These are phyloP conservation scores for Ctenopoma multispine DNA, from an alignment of 2,797 vertebrate genomes.

Conservation along the genomic window DNA sequence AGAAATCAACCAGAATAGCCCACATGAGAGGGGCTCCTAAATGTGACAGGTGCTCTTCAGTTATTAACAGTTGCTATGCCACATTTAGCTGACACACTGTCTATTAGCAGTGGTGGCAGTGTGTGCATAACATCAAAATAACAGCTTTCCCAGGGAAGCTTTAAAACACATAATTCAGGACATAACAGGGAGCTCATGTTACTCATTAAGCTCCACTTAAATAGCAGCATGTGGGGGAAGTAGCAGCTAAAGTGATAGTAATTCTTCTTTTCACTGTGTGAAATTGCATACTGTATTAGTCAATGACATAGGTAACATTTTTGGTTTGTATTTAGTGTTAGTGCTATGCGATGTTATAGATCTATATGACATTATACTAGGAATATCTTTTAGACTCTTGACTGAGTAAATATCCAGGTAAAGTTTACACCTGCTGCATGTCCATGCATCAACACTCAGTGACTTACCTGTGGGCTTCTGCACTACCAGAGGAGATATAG, in stretches of 20 bases:
- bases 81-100: conserved; percentile 70
- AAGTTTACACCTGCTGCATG: conserved; percentile 42
- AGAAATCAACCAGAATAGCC: conserved; percentile 85
- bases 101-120: conserved; percentile 31
- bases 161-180: conserved; percentile 35
- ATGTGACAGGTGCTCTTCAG: conserved; percentile 82
- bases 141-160: conserved; percentile 30
- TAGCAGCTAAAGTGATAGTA: conserved; percentile 20
- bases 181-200: conserved; percentile 7
- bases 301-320: not conserved
- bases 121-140: conserved; percentile 44
- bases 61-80: conserved; percentile 75
- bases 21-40: conserved; percentile 60
- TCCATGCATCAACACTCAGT: conserved; percentile 5
- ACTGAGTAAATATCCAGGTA: conserved; percentile 1
- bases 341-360: conserved; percentile 13
- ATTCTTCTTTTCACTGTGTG: conserved; percentile 15
- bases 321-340: not conserved
- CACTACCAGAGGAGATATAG: conserved; percentile 63
- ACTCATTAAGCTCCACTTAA: conserved; percentile 26
- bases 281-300: conserved; percentile 8
- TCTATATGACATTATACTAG: conserved; percentile 4
- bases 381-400: conserved; percentile 11
- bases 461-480: conserved; percentile 80
- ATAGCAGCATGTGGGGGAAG: conserved; percentile 18